Percentiles rank a stretch among this genome's conserved stretches.
Conservation (phyloP, 1,140 invertebrate genomes). For the Drosophila sp. region DNA sequence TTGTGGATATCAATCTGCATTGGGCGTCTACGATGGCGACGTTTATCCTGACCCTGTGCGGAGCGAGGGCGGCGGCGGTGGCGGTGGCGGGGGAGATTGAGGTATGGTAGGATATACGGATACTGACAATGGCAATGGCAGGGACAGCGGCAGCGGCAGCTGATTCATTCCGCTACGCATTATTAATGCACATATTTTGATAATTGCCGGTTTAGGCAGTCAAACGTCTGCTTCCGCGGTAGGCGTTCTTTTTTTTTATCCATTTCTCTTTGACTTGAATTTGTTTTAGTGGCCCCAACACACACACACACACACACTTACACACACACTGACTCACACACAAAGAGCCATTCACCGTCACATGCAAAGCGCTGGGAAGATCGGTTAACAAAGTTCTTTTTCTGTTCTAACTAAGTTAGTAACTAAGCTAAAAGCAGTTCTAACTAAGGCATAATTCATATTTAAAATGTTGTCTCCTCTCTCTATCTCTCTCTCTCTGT, state of each 20-base stretch:
- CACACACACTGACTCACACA: constrained; percentile 11
- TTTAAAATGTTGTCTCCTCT: constrained; percentile 5
- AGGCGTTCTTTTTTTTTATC: constrained; percentile 60
- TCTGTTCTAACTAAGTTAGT: not conserved
- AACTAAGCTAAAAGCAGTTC: not conserved
- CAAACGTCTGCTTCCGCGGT: constrained; percentile 77
- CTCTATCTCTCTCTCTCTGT: not conserved
- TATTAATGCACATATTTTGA: constrained; percentile 81
- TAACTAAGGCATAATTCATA: not conserved
- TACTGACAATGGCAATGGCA: constrained; percentile 2
- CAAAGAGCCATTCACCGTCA: not conserved
- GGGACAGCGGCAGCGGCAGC: constrained; percentile 52
- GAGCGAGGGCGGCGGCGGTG: not conserved
- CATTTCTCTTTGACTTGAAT: constrained; percentile 66
- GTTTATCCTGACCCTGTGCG: constrained; percentile 48
- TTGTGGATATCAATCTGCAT: constrained; percentile 67
- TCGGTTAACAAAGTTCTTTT: constrained; percentile 29
- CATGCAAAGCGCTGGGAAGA: constrained; percentile 28
- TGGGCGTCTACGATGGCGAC: constrained; percentile 55
- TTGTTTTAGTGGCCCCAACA: constrained; percentile 53
- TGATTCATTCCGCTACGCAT: constrained; percentile 78
- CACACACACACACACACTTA: constrained; percentile 23
- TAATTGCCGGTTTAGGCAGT: constrained; percentile 75
- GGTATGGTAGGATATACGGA: not conserved
- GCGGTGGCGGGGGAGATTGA: not conserved